Conservation (phyloP, 2,113 vertebrate species). For the Spermophilus dauricus region DNA sequence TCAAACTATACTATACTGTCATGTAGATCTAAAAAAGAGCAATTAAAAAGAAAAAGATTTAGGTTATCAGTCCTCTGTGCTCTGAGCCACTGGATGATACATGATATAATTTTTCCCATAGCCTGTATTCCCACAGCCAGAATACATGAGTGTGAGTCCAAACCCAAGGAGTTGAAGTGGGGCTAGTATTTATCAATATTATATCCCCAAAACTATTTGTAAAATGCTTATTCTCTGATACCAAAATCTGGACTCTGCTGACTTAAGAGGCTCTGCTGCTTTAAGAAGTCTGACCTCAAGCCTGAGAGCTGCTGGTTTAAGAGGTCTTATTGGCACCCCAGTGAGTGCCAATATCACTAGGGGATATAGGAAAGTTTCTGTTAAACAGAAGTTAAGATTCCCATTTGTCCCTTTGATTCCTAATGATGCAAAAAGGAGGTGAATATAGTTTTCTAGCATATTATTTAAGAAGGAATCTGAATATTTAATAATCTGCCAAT, state of each 20-base stretch:
- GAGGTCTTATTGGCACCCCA: background rate
- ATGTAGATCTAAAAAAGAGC: too few species aligned
- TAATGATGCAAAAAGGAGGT: background rate
- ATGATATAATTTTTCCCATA: background rate
- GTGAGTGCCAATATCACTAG: background rate
- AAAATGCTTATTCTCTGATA: slow-evolving; percentile 33
- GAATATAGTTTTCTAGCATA: background rate
- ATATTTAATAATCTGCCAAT: background rate
- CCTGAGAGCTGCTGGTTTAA: background rate
- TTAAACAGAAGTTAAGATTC: slow-evolving; percentile 4
- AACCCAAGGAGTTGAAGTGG: background rate
- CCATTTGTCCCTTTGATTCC: background rate
- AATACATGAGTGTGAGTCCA: background rate
- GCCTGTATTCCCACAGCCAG: background rate
- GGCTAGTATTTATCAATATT: background rate
- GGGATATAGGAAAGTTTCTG: background rate
- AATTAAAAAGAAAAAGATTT: background rate
- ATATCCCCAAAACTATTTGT: background rate
- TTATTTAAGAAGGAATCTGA: background rate
- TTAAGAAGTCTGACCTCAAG: background rate
- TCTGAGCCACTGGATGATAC: background rate
- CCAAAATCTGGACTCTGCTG: background rate
- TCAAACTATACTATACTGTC: too few species aligned
- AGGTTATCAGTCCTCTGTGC: background rate
- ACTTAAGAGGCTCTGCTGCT: background rate